These are phyloP conservation scores for Columba janthina DNA, from an alignment of 2,113 vertebrate species.

Conservation along the genomic window DNA sequence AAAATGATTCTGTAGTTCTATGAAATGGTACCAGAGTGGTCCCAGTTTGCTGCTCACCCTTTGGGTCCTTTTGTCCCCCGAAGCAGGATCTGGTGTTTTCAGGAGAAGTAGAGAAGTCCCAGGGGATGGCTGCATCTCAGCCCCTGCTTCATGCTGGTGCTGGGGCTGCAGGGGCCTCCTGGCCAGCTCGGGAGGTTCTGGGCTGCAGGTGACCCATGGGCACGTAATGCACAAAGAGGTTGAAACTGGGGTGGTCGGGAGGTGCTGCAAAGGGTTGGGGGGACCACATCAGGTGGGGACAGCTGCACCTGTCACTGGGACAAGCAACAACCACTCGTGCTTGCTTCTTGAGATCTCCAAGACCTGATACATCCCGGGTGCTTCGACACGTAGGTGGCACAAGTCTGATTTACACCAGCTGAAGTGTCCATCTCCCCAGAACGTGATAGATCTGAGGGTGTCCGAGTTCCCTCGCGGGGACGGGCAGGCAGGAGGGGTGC, in stretches of 20 bases:
- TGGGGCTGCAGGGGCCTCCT: fast-evolving
- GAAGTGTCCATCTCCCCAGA: background rate
- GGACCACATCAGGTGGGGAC: fast-evolving
- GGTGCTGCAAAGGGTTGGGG: background rate
- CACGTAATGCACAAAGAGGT: fast-evolving
- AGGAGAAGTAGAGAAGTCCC: background rate
- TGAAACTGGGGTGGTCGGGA: background rate
- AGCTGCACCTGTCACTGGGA: background rate
- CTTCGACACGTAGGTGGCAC: fast-evolving
- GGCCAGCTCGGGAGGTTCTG: background rate
- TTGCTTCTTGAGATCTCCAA: background rate
- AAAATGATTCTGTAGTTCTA: too few relatives aligned
- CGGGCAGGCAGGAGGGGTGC: background rate
- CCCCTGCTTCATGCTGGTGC: fast-evolving
- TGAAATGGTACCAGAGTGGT: background rate
- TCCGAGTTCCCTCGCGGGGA: fast-evolving
- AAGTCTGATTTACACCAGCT: background rate
- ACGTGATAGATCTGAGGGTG: background rate
- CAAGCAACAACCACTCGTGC: fast-evolving
- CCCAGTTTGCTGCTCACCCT: background rate
- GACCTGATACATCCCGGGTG: fast-evolving
- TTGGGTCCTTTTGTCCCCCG: fast-evolving
- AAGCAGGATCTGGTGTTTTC: fast-evolving
- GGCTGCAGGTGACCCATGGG: fast-evolving
- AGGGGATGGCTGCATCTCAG: background rate